A percentile compares a stretch with the other conserved stretches of the same genome.
phyloP scores from a whole-genome alignment of 2,113 vertebrate species.

The Solenodon paradoxus region DNA sequence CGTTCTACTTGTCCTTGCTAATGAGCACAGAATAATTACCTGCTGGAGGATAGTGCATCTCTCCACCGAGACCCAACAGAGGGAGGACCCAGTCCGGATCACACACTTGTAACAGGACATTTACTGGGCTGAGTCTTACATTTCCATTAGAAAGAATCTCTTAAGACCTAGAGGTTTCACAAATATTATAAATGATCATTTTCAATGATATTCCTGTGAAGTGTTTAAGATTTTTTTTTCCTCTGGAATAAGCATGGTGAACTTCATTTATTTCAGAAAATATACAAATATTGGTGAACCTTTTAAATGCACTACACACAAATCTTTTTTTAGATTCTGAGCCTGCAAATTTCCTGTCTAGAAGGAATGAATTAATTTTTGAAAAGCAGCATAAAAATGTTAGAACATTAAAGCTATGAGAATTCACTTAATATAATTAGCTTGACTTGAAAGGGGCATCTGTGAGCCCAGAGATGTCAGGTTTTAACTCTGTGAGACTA shows the following conservation, averaged over 20 bases:
- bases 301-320: conserved; percentile 47
- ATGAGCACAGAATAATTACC: conserved; percentile 8
- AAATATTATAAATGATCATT: conserved; percentile 31
- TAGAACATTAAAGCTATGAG: not conserved
- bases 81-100: not conserved
- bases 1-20: not conserved
- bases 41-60: not conserved
- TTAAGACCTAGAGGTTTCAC: conserved; percentile 5
- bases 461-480: not conserved
- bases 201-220: not conserved
- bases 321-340: conserved; percentile 56
- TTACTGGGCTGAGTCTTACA: conserved; percentile 36
- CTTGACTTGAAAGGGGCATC: not conserved
- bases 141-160: conserved; percentile 43
- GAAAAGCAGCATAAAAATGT: conserved; percentile 30
- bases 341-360: conserved; percentile 44
- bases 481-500: not conserved
- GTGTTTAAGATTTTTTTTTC: not conserved
- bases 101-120: not conserved
- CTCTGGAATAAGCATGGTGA: not conserved
- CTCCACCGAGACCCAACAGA: not conserved
- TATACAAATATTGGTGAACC: conserved; percentile 30
- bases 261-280: conserved; percentile 51
- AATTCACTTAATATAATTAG: not conserved
- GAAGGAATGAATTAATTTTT: conserved; percentile 63